phyloP scores from a whole-genome alignment of 2,797 vertebrate genomes.

The Oceanodroma leucorhoa region DNA sequence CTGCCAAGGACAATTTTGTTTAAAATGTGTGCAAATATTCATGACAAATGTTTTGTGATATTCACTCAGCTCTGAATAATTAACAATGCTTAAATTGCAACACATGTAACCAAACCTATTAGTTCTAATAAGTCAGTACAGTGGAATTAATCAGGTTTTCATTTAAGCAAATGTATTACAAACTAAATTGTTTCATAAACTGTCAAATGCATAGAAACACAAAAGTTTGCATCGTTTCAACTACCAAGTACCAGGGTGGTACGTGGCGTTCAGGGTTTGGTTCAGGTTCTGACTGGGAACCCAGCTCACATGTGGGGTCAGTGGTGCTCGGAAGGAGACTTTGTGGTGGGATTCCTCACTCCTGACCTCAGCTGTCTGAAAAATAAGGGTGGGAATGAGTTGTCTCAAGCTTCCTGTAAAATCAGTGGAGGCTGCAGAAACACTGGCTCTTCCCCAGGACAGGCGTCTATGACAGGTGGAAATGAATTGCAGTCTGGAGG shows the following conservation, averaged over 20 bases:
- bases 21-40: slow-evolving; percentile 70
- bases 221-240: slow-evolving; percentile 31
- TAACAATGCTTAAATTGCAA: slow-evolving; percentile 70
- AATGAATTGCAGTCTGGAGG: slow-evolving; percentile 9
- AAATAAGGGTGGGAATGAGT: neutral
- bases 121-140: slow-evolving; percentile 62
- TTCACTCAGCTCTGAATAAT: slow-evolving; percentile 64
- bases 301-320: neutral
- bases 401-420: neutral
- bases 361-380: neutral
- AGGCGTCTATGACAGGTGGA: neutral
- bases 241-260: neutral
- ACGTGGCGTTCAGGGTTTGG: neutral
- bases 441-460: neutral
- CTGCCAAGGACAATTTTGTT: slow-evolving; percentile 63
- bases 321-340: neutral
- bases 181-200: slow-evolving; percentile 70
- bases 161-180: slow-evolving; percentile 67
- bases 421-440: neutral
- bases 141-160: slow-evolving; percentile 70
- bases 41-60: slow-evolving; percentile 68
- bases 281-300: neutral
- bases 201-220: slow-evolving; percentile 50
- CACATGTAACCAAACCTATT: slow-evolving; percentile 66
- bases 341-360: neutral